Evolutionary conservation across 2,113 vertebrate genomes (phyloP), one percentile per base, ranked within the genome.

Genomic region (Alosa alosa): DNA sequence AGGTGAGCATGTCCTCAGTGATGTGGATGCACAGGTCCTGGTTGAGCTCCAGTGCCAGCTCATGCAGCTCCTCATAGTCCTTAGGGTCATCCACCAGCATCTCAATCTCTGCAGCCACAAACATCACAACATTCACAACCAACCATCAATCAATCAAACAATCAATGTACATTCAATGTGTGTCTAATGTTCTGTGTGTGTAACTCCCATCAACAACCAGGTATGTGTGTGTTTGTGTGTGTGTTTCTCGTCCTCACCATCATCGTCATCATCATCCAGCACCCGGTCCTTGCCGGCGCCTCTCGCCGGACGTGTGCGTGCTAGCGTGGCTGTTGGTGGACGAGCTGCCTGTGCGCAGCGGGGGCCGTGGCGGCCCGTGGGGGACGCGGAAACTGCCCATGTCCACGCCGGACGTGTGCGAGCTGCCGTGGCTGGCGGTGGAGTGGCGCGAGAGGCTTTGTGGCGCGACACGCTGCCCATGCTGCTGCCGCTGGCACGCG

Each of bases 81-180:
- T 96, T 97, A 52, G 98, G 98, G 91, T 99, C 98, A 64, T 99
- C 98, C 44, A 99, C 98, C 93, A 99, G 90, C 98, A 99, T 99
- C 94, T 99, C 98, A 0, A 99, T 98, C 91, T 99, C 98, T 99
- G 91, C 50, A 81, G 84, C 6, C 22, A 64, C 60, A 64, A n/a
- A 20, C 60, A 64, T 25, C 6, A 22, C 20, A 64, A 64, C 20
- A 15, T 18, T n/a, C 22, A 64, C 20, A 20, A 49, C 47, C 47
- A 49, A 44, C 41, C 41, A 44, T 44, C 41, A 44, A 44, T 44
- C 41, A 2, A 44, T 44, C 41, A 44, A 44, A 1, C 41, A 44
- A 44, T 44, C 41, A 44, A 44, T 44, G 2, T 44, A 52, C 18
- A 45, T 25, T 22, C 2, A 49, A 13, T 31, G 0, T 50, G 17